phyloP scores from a whole-genome alignment of 2,113 vertebrate genomes.

The Pachypanchax playfairii region DNA sequence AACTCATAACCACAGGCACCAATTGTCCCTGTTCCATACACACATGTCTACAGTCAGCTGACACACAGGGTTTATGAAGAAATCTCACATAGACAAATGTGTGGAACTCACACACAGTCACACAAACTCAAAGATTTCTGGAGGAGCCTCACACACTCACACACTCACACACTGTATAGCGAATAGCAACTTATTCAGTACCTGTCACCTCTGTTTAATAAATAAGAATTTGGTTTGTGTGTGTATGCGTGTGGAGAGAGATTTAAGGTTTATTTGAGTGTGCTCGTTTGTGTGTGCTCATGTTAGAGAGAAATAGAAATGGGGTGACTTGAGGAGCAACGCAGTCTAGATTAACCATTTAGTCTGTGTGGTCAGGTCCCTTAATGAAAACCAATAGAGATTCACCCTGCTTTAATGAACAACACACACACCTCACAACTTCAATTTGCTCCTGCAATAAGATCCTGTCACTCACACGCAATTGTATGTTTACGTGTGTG shows the following conservation, averaged over 20 bases:
- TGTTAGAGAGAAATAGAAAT: slow-evolving; percentile 31
- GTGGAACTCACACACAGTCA: neutral
- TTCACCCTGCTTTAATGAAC: slow-evolving; percentile 98
- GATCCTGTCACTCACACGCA: slow-evolving; percentile 87
- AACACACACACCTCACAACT: slow-evolving; percentile 93
- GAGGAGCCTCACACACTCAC: neutral
- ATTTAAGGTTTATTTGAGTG: slow-evolving; percentile 47
- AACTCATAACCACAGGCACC: slow-evolving; percentile 71
- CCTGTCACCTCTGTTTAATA: slow-evolving; percentile 96
- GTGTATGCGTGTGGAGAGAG: slow-evolving; percentile 28
- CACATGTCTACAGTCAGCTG: slow-evolving; percentile 6
- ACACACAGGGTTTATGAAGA: neutral
- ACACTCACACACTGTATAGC: slow-evolving; percentile 38
- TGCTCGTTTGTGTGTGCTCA: slow-evolving; percentile 66
- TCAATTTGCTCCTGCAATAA: slow-evolving; percentile 99
- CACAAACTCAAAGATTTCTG: neutral
- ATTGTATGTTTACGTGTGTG: slow-evolving; percentile 10
- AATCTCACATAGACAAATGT: slow-evolving; percentile 8
- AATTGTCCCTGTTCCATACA: slow-evolving; percentile 44
- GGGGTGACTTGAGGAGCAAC: slow-evolving; percentile 34
- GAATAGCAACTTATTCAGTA: slow-evolving; percentile 90
- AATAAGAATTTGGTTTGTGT: slow-evolving; percentile 95
- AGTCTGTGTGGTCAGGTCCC: slow-evolving; percentile 86
- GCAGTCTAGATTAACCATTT: slow-evolving; percentile 92
- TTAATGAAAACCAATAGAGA: slow-evolving; percentile 99